Percentiles rank a stretch among this genome's conserved stretches.
These are phyloP conservation scores for Xestoiulus laeticollis DNA, from an alignment of 2,888 invertebrate genomes.

Conservation along the genomic window DNA sequence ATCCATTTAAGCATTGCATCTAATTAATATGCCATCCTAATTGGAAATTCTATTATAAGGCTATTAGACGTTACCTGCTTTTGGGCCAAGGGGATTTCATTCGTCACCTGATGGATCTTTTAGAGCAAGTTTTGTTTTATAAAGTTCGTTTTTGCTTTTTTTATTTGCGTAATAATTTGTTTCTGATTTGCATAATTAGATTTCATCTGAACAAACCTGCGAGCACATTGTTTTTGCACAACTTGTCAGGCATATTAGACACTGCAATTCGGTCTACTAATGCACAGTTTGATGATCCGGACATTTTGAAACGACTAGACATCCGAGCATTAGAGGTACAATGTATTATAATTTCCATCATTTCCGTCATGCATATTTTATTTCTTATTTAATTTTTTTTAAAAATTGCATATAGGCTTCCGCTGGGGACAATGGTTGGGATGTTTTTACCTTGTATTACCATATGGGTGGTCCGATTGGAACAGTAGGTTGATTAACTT, in stretches of 20 bases:
- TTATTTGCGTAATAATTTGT: not conserved
- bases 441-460: conserved; percentile 87
- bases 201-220: conserved; percentile 89
- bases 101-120: conserved; percentile 87
- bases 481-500: conserved; percentile 70
- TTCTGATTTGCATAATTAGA: conserved; percentile 66
- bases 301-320: conserved; percentile 87
- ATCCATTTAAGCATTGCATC: not conserved
- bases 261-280: conserved; percentile 79
- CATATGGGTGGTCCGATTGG: conserved; percentile 88
- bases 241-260: conserved; percentile 73
- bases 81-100: conserved; percentile 97
- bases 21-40: not conserved
- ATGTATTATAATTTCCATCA: not conserved
- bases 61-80: conserved; percentile 87
- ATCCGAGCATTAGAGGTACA: conserved; percentile 75
- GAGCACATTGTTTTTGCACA: conserved; percentile 84
- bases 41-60: conserved; percentile 68
- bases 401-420: conserved; percentile 62
- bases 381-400: not conserved
- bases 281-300: conserved; percentile 91
- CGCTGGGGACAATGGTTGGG: conserved; percentile 85
- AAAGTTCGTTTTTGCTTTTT: conserved; percentile 42
- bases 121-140: conserved; percentile 72
- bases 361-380: not conserved